phyloP scores from a whole-genome alignment of 2,113 vertebrate genomes.

The Ictalurus punctatus region DNA sequence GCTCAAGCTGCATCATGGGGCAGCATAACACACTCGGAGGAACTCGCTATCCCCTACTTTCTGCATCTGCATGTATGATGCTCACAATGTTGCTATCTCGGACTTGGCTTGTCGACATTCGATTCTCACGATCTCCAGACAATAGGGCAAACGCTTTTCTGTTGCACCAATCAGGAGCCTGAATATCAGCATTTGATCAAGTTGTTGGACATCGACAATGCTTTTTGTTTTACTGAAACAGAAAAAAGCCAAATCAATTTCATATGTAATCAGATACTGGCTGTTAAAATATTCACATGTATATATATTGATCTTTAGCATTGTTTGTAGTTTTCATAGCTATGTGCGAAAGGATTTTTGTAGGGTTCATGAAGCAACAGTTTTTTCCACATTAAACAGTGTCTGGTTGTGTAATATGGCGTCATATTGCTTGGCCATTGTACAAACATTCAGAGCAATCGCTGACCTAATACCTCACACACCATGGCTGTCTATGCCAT shows the following conservation, averaged over 20 bases:
- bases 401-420: neutral
- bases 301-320: no score
- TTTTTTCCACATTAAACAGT: neutral
- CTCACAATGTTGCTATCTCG: neutral
- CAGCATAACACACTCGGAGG: neutral
- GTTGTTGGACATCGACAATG: neutral
- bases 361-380: neutral
- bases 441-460: neutral
- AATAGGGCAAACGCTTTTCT: neutral
- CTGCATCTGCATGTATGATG: neutral
- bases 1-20: no score
- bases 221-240: neutral
- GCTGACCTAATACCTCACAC: neutral
- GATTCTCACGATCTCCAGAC: neutral
- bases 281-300: neutral
- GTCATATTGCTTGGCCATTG: neutral
- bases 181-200: neutral
- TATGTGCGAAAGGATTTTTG: neutral
- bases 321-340: neutral
- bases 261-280: neutral
- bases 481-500: neutral
- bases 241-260: neutral
- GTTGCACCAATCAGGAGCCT: neutral
- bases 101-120: neutral
- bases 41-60: neutral